A percentile compares a stretch with the other conserved stretches of the same genome.
Evolutionary conservation across 1,140 invertebrate genomes (phyloP).

Genomic region (Zelostemma sp.): DNA sequence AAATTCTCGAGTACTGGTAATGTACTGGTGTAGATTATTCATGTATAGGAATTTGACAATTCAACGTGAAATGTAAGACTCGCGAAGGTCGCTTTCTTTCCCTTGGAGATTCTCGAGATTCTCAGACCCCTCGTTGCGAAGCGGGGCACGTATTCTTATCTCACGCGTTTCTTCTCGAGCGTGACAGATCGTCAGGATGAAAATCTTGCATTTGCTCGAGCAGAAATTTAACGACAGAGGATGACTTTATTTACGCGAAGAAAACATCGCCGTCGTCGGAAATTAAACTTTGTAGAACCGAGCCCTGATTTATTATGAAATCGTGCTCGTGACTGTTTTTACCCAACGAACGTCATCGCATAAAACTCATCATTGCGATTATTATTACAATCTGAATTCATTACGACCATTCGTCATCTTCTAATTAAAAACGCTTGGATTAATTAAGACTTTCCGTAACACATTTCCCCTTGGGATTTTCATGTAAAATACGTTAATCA

Average conservation of each 20-base stretch:
- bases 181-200: slow-evolving; percentile 35
- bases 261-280: background rate
- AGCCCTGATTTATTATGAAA: too few relatives aligned
- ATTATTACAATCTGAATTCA: slow-evolving; percentile 9
- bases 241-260: slow-evolving; percentile 16
- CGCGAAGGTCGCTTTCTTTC: slow-evolving; percentile 7
- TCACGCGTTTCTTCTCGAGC: slow-evolving; percentile 33
- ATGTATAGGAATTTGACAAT: slow-evolving; percentile 10
- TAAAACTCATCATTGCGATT: slow-evolving; percentile 5
- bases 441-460: too few relatives aligned
- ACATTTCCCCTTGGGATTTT: too few relatives aligned
- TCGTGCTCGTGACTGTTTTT: too few relatives aligned
- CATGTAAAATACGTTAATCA: background rate
- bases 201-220: slow-evolving; percentile 19
- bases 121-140: slow-evolving; percentile 19
- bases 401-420: too few relatives aligned
- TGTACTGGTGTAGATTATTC: background rate
- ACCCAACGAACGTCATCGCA: too few relatives aligned
- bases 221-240: slow-evolving; percentile 14
- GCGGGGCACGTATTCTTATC: slow-evolving; percentile 44
- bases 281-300: slow-evolving; percentile 1
- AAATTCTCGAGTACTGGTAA: background rate
- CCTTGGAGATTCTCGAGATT: slow-evolving; percentile 9
- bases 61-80: slow-evolving; percentile 4
- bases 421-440: too few relatives aligned